These are phyloP conservation scores for Lampris incognitus DNA, from an alignment of 2,113 vertebrate genomes.

Conservation along the genomic window DNA sequence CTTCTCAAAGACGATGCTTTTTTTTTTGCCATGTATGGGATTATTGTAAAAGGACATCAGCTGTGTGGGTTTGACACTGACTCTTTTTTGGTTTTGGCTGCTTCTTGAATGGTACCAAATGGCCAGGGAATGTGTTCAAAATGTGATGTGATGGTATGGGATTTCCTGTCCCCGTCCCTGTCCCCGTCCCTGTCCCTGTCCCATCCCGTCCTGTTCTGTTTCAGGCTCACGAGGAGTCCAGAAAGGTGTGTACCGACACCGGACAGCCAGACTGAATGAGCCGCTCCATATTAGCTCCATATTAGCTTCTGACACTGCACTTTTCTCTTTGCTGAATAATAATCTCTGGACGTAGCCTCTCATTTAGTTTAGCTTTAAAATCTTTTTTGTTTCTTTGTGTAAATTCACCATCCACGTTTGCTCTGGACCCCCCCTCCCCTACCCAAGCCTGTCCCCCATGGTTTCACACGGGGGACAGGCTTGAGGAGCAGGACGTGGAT, in stretches of 20 bases:
- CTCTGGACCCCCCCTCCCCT: not conserved
- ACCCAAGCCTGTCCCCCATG: no score
- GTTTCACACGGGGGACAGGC: conserved; percentile 13
- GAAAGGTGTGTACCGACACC: conserved; percentile 7
- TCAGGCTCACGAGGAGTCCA: not conserved
- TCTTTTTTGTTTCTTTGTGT: not conserved
- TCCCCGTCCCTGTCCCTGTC: not conserved
- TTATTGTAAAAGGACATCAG: not conserved
- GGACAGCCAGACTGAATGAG: conserved; percentile 9
- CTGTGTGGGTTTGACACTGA: conserved; percentile 1
- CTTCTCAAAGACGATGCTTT: conserved; percentile 6
- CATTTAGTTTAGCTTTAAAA: conserved; percentile 34
- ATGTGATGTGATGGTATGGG: conserved; percentile 1
- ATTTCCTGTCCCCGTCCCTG: not conserved
- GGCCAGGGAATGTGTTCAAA: conserved; percentile 34
- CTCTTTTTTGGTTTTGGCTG: not conserved
- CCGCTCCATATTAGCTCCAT: not conserved
- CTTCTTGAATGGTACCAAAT: conserved; percentile 47
- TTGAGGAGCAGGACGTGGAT: conserved; percentile 55
- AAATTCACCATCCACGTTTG: not conserved
- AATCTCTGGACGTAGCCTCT: conserved; percentile 15
- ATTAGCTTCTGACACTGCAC: conserved; percentile 14
- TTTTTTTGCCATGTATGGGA: conserved; percentile 18
- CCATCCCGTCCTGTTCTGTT: not conserved
- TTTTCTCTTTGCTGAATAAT: conserved; percentile 21